Conservation (phyloP, 2,888 invertebrate genomes). For the Calliphora vomitoria region DNA sequence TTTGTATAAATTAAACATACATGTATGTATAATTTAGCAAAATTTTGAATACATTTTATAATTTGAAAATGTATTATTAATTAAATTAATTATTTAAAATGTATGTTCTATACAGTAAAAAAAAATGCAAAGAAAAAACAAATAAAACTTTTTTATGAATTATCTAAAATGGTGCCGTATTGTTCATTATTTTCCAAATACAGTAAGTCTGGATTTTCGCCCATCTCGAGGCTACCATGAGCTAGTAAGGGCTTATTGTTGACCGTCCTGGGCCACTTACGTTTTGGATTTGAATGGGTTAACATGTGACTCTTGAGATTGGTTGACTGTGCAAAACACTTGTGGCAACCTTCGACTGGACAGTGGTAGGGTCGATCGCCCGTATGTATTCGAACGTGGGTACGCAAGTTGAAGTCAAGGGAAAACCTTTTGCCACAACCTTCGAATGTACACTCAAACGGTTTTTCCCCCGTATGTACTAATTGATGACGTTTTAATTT, state of each 20-base stretch:
- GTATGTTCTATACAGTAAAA: conserved; percentile 41
- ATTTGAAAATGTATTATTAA: too few relatives aligned
- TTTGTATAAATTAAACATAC: conserved; percentile 31
- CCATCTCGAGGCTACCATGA: conserved; percentile 79
- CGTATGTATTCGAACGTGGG: conserved; percentile 98
- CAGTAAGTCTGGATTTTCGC: conserved; percentile 81
- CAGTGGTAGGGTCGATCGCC: conserved; percentile 99
- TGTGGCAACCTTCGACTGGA: conserved; percentile 99
- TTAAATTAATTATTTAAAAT: not conserved
- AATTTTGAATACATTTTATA: too few relatives aligned
- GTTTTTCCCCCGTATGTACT: conserved; percentile 99
- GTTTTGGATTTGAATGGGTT: conserved; percentile 98
- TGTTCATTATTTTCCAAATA: conserved; percentile 78
- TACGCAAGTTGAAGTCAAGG: conserved; percentile 97
- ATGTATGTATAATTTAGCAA: too few relatives aligned
- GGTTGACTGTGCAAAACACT: conserved; percentile 99
- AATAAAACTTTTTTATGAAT: conserved; percentile 76
- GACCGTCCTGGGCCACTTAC: conserved; percentile 81
- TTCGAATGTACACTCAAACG: conserved; percentile 98
- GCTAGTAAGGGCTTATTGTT: conserved; percentile 78
- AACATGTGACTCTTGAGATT: conserved; percentile 99
- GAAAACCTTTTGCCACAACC: conserved; percentile 99
- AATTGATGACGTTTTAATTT: conserved; percentile 98
- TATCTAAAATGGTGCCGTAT: conserved; percentile 77
- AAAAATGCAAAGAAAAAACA: conserved; percentile 30